These are phyloP conservation scores for Edolisoma coerulescens DNA, from an alignment of 2,113 vertebrate genomes.

Conservation along the genomic window DNA sequence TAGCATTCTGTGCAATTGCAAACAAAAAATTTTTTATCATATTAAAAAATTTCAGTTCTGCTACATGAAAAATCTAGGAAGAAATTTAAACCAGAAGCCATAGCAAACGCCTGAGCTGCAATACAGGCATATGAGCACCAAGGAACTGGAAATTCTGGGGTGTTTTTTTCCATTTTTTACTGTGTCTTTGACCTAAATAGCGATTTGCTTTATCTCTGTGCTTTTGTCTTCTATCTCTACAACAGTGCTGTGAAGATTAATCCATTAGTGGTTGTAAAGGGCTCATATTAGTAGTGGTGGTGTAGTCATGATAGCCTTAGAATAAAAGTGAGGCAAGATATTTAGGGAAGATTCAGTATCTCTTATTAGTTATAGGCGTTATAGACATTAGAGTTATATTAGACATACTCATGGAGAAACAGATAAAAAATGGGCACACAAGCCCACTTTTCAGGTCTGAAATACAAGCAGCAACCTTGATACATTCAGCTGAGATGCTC, in stretches of 20 bases:
- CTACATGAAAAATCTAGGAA: background rate
- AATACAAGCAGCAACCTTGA: background rate
- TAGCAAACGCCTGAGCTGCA: background rate
- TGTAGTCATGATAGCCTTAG: background rate
- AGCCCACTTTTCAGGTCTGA: background rate
- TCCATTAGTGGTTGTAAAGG: slow-evolving; percentile 32
- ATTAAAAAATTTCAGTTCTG: background rate
- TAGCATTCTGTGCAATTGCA: background rate
- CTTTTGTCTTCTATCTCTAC: slow-evolving; percentile 33
- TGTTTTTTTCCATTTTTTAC: background rate
- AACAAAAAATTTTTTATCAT: background rate
- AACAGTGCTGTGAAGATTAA: slow-evolving; percentile 32
- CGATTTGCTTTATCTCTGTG: background rate
- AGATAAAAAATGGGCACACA: background rate
- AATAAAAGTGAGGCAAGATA: slow-evolving; percentile 38
- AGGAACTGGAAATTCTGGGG: background rate
- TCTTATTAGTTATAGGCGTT: background rate
- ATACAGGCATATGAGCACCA: background rate
- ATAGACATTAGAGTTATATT: background rate
- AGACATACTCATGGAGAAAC: background rate
- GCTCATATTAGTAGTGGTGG: background rate
- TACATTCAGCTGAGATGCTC: background rate
- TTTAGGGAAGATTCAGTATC: background rate
- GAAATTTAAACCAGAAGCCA: background rate
- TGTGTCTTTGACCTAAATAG: background rate